These are phyloP conservation scores for Phalacrocorax carbo DNA, from an alignment of 2,113 vertebrate genomes.

Conservation along the genomic window DNA sequence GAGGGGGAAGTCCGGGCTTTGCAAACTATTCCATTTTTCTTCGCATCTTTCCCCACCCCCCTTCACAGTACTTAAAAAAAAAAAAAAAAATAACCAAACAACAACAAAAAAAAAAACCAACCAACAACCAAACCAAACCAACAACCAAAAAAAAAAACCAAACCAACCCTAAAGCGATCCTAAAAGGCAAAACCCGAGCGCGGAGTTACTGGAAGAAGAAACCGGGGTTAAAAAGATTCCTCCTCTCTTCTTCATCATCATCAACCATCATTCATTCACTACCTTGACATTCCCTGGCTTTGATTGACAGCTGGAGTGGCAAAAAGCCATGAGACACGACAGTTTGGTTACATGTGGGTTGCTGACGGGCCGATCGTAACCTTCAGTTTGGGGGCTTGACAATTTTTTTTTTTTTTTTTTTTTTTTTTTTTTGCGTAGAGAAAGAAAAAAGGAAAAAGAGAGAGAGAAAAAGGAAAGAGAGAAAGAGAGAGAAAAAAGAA, in stretches of 20 bases:
- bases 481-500: constrained; percentile 81
- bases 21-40: constrained; percentile 84
- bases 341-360: constrained; percentile 99
- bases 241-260: constrained; percentile 96
- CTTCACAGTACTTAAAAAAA: constrained; percentile 71
- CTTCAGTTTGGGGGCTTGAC: constrained; percentile 90
- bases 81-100: background rate
- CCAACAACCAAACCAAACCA: background rate
- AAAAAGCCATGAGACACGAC: constrained; percentile 99
- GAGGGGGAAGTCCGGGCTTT: constrained; percentile 82
- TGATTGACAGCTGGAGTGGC: constrained; percentile 99
- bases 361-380: constrained; percentile 98
- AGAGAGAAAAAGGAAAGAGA: constrained; percentile 72
- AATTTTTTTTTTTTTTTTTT: background rate
- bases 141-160: background rate
- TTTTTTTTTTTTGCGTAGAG: constrained; percentile 7
- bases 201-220: constrained; percentile 87
- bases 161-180: constrained; percentile 78
- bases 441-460: constrained; percentile 74
- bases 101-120: background rate
- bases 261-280: constrained; percentile 99
- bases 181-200: constrained; percentile 86
- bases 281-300: constrained; percentile 99
- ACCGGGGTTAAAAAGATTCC: constrained; percentile 95
- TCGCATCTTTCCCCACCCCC: constrained; percentile 71